Evolutionary conservation across 1,140 invertebrate genomes (phyloP), one percentile per base, ranked within the genome.

Genomic region (Megalonaias nervosa): DNA sequence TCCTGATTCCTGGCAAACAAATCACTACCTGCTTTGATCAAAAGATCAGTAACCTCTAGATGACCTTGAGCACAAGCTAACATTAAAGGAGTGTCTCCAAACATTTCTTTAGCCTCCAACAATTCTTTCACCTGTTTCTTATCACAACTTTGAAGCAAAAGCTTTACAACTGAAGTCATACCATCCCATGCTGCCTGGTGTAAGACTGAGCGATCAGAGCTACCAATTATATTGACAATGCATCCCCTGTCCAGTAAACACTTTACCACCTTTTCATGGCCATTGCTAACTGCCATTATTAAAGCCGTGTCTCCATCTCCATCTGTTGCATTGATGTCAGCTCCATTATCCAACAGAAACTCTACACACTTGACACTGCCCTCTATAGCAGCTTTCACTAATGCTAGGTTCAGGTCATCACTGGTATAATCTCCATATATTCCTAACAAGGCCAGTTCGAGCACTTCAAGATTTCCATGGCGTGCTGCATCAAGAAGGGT

Each of bases 231-330:
- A 48, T 74, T 66, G 6, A 74, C 61, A 38, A 17, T 48, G n/a
- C 60, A 62, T 38, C 62, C 62, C 14, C 31, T 23, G 19, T 64
- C 19, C 16, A 74, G 16, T 19, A 74, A 58, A 17, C 64, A 48
- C 12, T 66, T 64, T 16, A 65, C 71, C n/a, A 74, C 61, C 15
- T 65, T 19, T n/a, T 56, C 19, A 38, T 38, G 26, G 31, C 56
- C 56, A 26, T 74, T 74, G 17, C 55, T 11, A 60, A 98, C 96
- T 4, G 98, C 97, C 96, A 97, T 98, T 92, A 80, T 80, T 19
- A 82, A 61, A 19, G 77, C 59, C 15, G 80, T 81, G 48, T 86
- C 72, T 23, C 79, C 71, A 80, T 90, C 90, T 58, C 88, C 81
- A 74, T 92, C 92, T 16, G 82, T 73, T 3, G 84, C 84, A 78